Conservation (phyloP, 2,888 invertebrate species). For the Harmothoe impar region DNA sequence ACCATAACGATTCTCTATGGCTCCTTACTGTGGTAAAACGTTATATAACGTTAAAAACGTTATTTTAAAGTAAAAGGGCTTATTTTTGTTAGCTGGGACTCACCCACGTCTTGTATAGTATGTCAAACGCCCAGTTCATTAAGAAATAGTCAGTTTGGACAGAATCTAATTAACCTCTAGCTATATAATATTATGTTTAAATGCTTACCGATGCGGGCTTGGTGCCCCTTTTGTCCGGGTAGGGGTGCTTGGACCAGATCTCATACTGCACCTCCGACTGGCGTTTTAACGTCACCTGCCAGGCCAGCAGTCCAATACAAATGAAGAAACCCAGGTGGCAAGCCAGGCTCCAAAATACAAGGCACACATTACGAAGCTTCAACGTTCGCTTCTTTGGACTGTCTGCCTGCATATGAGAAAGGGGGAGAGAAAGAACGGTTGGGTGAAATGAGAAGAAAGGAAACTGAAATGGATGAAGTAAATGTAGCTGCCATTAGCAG, state of each 20-base stretch:
- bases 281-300: conserved; percentile 51
- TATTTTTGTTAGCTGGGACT: too few relatives aligned
- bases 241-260: conserved; percentile 25
- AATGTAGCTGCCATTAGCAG: too few relatives aligned
- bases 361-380: conserved; percentile 57
- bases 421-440: not conserved
- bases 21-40: too few relatives aligned
- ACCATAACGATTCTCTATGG: too few relatives aligned
- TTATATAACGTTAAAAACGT: too few relatives aligned
- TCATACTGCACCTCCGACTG: conserved; percentile 39
- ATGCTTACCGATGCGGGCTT: conserved; percentile 19
- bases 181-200: too few relatives aligned
- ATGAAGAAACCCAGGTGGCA: conserved; percentile 56
- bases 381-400: conserved; percentile 32
- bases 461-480: too few relatives aligned
- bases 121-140: too few relatives aligned
- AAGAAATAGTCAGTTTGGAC: too few relatives aligned
- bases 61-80: too few relatives aligned
- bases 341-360: conserved; percentile 59
- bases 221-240: not conserved
- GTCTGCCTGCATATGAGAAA: not conserved
- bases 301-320: conserved; percentile 36
- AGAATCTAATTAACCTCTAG: too few relatives aligned
- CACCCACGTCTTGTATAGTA: too few relatives aligned
- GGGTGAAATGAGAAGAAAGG: not conserved